phyloP scores from a whole-genome alignment of 2,888 invertebrate genomes.

The Epirrhoe tristata region DNA sequence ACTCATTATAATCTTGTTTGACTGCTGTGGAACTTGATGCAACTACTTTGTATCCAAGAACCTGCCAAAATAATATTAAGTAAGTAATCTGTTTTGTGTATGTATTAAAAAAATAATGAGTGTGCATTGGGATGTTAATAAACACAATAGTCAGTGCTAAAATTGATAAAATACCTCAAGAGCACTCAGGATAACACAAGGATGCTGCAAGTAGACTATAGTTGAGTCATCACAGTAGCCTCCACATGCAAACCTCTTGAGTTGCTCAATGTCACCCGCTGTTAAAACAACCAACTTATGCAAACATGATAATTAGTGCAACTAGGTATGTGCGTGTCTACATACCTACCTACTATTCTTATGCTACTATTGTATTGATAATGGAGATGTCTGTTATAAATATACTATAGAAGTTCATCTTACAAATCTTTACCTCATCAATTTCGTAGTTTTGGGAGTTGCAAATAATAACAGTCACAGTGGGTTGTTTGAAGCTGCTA shows the following conservation, averaged over 20 bases:
- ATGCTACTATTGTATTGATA: too few species aligned
- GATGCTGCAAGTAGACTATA: slow-evolving; percentile 94
- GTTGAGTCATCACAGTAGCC: slow-evolving; percentile 94
- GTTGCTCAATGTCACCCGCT: slow-evolving; percentile 93
- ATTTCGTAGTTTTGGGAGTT: not conserved
- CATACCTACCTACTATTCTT: not conserved
- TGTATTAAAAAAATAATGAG: not conserved
- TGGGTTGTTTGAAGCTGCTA: not conserved
- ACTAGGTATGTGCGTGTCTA: not conserved
- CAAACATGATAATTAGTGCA: not conserved
- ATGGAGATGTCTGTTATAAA: not conserved
- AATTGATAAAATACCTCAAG: slow-evolving; percentile 85
- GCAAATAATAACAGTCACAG: too few species aligned
- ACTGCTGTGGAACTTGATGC: slow-evolving; percentile 94
- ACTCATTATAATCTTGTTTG: slow-evolving; percentile 95
- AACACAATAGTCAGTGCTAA: not conserved
- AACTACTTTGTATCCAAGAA: slow-evolving; percentile 94
- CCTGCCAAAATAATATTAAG: slow-evolving; percentile 71
- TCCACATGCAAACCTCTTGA: slow-evolving; percentile 93
- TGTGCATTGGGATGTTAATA: not conserved
- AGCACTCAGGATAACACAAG: slow-evolving; percentile 94
- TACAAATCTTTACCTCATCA: too few species aligned
- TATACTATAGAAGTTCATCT: not conserved
- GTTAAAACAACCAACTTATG: slow-evolving; percentile 40
- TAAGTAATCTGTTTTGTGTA: not conserved